Evolutionary conservation across 1,140 invertebrate species (phyloP).

Genomic region (Drosophila neocordata): DNA sequence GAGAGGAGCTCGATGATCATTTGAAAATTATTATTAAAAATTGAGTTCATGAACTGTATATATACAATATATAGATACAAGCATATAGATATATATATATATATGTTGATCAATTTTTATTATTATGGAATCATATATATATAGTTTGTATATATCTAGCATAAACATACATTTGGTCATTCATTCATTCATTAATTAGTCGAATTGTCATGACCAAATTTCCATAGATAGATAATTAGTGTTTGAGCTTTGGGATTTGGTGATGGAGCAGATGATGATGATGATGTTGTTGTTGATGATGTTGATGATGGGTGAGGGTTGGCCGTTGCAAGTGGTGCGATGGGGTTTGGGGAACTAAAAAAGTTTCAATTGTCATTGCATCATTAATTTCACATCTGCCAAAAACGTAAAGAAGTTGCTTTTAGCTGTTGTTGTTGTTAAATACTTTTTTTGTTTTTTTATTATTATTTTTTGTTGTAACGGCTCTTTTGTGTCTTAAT

Average conservation of each 20-base stretch:
- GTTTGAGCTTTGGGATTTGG: not conserved
- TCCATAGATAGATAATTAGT: conserved; percentile 12
- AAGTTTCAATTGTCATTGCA: conserved; percentile 49
- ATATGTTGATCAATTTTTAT: conserved; percentile 76
- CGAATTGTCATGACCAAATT: conserved; percentile 9
- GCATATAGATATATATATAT: conserved; percentile 10
- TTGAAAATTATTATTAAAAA: conserved; percentile 80
- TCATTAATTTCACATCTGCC: conserved; percentile 67
- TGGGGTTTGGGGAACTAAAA: not conserved
- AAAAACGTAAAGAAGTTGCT: conserved; percentile 46
- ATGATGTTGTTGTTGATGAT: too few species aligned
- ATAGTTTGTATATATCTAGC: not conserved
- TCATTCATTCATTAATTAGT: conserved; percentile 51
- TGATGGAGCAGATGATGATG: not conserved
- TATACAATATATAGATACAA: not conserved
- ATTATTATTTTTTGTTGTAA: conserved; percentile 25
- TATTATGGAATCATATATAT: conserved; percentile 57
- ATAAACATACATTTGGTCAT: conserved; percentile 1
- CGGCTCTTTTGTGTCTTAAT: conserved; percentile 75
- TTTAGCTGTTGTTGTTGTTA: too few species aligned
- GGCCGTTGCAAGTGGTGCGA: not conserved
- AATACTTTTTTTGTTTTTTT: too few species aligned
- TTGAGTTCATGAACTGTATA: conserved; percentile 74
- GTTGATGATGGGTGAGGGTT: not conserved
- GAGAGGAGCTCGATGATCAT: conserved; percentile 56